phyloP scores from a whole-genome alignment of 1,140 invertebrate genomes.

The Microplitis demolitor region DNA sequence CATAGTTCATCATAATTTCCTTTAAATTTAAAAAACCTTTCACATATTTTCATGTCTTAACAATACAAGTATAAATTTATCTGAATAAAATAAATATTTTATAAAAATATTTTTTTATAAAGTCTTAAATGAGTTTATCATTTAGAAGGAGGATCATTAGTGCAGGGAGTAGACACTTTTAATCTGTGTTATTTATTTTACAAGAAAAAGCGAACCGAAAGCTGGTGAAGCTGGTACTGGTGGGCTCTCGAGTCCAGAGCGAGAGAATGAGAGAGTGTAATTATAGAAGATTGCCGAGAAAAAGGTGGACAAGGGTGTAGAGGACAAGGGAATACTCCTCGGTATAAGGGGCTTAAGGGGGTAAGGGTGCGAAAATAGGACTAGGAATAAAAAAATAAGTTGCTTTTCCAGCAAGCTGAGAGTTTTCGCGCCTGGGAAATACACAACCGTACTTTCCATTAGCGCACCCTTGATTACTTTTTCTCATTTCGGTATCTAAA shows the following conservation, averaged over 20 bases:
- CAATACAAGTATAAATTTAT: background rate
- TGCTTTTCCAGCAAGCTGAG: conserved; percentile 3
- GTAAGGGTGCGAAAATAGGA: conserved; percentile 27
- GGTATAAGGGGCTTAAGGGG: conserved; percentile 9
- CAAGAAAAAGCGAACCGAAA: conserved; percentile 8
- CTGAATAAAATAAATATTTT: no score
- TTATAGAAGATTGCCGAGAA: conserved; percentile 47
- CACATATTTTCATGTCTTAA: background rate
- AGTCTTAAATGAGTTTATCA: conserved; percentile 19
- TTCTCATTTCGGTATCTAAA: conserved; percentile 59
- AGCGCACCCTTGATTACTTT: conserved; percentile 63
- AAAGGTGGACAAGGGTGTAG: conserved; percentile 37
- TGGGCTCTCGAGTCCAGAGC: conserved; percentile 6
- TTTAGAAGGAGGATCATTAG: conserved; percentile 27
- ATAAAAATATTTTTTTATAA: background rate
- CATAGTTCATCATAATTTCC: background rate
- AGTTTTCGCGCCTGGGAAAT: conserved; percentile 45
- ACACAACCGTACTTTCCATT: conserved; percentile 51
- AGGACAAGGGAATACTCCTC: conserved; percentile 29
- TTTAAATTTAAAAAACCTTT: no score
- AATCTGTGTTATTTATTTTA: conserved; percentile 59
- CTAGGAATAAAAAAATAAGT: conserved; percentile 38
- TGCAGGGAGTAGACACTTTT: conserved; percentile 48
- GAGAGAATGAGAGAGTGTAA: conserved; percentile 41
- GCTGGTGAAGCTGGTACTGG: no score